These are phyloP conservation scores for Andrena trimmerana DNA, from an alignment of 2,888 invertebrate species.

Conservation along the genomic window DNA sequence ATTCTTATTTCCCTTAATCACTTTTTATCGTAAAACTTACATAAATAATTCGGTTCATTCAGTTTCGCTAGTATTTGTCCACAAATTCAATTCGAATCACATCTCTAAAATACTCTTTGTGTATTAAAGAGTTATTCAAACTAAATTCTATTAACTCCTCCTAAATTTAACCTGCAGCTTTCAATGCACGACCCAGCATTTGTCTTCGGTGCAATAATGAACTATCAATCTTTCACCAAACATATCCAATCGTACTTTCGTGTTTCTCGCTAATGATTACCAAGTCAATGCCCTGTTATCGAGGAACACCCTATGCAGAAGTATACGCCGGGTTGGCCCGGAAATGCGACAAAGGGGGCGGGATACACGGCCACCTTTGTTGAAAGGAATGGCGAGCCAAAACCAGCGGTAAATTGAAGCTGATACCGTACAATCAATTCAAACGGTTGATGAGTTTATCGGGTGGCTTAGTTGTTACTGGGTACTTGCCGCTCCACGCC, in stretches of 20 bases:
- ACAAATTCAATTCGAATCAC: no score
- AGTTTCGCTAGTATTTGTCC: no score
- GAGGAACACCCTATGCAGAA: background rate
- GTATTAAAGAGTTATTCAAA: no score
- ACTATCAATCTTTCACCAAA: background rate
- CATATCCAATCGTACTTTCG: background rate
- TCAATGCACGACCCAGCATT: no score
- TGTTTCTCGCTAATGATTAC: background rate
- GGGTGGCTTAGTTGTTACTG: conserved; percentile 64
- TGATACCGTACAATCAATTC: conserved; percentile 71
- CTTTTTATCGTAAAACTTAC: no score
- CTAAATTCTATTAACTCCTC: no score
- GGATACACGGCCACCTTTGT: conserved; percentile 36
- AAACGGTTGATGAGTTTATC: conserved; percentile 73
- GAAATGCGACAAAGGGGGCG: conserved; percentile 13
- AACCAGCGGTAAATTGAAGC: conserved; percentile 65
- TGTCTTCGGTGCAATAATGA: background rate
- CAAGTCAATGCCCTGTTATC: background rate
- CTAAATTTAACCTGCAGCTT: no score
- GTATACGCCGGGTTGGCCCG: background rate
- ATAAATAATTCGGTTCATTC: no score
- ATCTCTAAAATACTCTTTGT: no score
- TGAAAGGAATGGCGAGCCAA: conserved; percentile 49
- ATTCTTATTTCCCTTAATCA: no score
- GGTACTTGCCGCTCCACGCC: conserved; percentile 34